Evolutionary conservation across 2,888 invertebrate species (phyloP), one percentile per base, ranked within the genome.

Genomic region (Salticus scenicus): DNA sequence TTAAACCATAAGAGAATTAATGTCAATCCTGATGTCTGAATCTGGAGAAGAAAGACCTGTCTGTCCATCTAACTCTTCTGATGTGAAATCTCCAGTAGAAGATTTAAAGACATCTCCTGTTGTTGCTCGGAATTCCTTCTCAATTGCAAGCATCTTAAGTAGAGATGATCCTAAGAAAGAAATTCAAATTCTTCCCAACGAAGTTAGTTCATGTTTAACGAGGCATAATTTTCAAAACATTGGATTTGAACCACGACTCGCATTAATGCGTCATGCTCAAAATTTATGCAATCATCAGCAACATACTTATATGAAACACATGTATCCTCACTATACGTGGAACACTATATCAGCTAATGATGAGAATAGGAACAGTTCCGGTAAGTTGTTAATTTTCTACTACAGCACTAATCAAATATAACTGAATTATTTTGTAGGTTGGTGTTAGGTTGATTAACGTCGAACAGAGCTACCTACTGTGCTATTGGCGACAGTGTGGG

Each of bases 161-260:
- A 42, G 84, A 74, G 78, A 85, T 24, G 84, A 85, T 41, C 84
- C 84, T 1, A 85, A 85, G n/a, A 78, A 78, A 33, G 77, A 82
- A 27, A 64, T 82, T 17, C 70, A 76, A 17, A 14, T 72, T 8
- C 17, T 66, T 14, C 76, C 75, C 7, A 76, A 64, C 28, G 82
- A 82, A 2, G 71, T 82, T 1, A 82, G 71, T 57, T 67, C 80
- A 7, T 76, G 82, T 47, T 20, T 82, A 17, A 64, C 82, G 5
- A 82, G 82, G 30, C 57, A 75, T 28, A 82, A 71, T 42, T 82
- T 82, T 66, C 82, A 76, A 31, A 76, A 64, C 37, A 76, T 82
- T 47, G 67, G 71, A 1, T 77, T 77, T 37, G 77, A 77, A 30
- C 83, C 83, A 0, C 66, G 83, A 2, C 30, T 83, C 41, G 72